These are phyloP conservation scores for Mycetomoellerius zeteki DNA, from an alignment of 1,140 invertebrate genomes.

Conservation along the genomic window DNA sequence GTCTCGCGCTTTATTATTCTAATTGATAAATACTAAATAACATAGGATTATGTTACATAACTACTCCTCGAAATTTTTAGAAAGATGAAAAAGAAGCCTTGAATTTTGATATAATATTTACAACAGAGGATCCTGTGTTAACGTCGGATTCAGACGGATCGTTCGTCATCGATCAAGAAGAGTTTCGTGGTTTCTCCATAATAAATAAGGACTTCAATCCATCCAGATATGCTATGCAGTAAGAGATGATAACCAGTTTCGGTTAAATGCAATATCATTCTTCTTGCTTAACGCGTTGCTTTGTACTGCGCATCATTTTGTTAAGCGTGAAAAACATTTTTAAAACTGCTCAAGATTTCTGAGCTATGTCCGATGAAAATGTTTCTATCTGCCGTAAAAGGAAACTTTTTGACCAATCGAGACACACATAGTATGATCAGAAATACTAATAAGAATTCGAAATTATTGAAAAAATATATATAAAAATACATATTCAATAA, in stretches of 20 bases:
- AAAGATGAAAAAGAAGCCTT: conserved; percentile 98
- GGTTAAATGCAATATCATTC: conserved; percentile 43
- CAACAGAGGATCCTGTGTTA: conserved; percentile 98
- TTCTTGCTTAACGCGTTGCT: conserved; percentile 60
- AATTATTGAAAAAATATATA: not conserved
- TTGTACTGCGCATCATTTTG: not conserved
- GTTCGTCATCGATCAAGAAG: conserved; percentile 98
- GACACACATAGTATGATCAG: conserved; percentile 6
- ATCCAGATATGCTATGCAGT: conserved; percentile 87
- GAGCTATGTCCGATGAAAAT: conserved; percentile 38
- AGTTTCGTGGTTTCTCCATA: conserved; percentile 99
- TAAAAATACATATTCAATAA: no score
- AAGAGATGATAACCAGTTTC: conserved; percentile 67
- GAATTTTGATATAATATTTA: conserved; percentile 99
- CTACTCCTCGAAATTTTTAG: conserved; percentile 88
- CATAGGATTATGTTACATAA: not conserved
- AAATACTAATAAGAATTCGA: conserved; percentile 30
- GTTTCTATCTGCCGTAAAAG: conserved; percentile 33
- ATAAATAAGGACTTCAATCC: conserved; percentile 97
- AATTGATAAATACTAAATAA: conserved; percentile 9
- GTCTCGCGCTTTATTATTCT: conserved; percentile 81
- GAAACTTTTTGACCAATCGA: conserved; percentile 19
- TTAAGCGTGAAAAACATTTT: conserved; percentile 30
- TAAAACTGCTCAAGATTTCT: conserved; percentile 63
- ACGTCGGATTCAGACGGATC: conserved; percentile 97